phyloP scores from a whole-genome alignment of 2,888 invertebrate species.

The Allacma fusca region DNA sequence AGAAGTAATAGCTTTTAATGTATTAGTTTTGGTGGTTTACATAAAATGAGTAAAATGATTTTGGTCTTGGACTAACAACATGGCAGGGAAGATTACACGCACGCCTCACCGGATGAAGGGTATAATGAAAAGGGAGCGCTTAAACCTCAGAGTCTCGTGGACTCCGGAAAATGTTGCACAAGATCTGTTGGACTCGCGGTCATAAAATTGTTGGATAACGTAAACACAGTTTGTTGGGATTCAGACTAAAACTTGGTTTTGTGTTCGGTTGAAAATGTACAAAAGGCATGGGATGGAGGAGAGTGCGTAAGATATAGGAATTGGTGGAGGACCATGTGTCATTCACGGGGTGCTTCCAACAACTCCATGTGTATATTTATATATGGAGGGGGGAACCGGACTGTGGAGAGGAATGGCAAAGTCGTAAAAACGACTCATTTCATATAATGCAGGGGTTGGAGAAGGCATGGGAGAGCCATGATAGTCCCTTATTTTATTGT shows the following conservation, averaged over 20 bases:
- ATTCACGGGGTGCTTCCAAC: slow-evolving; percentile 10
- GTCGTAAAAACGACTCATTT: slow-evolving; percentile 44
- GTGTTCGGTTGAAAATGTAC: neutral
- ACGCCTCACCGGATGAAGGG: neutral
- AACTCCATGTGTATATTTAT: neutral
- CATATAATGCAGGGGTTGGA: slow-evolving; percentile 15
- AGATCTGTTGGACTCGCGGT: slow-evolving; percentile 24
- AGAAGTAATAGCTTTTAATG: neutral
- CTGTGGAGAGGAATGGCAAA: slow-evolving; percentile 23
- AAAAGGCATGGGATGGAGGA: no score
- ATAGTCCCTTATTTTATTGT: slow-evolving; percentile 42
- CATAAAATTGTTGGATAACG: slow-evolving; percentile 26
- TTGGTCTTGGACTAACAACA: neutral
- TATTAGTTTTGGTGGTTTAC: neutral
- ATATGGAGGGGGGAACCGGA: slow-evolving; percentile 2
- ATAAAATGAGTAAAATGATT: slow-evolving; percentile 6
- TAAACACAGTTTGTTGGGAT: slow-evolving; percentile 24
- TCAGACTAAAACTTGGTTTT: slow-evolving; percentile 11
- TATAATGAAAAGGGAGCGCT: neutral
- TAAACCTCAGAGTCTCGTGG: slow-evolving; percentile 20
- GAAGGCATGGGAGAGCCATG: neutral
- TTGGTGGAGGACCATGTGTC: slow-evolving; percentile 19
- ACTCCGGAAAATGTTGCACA: slow-evolving; percentile 7
- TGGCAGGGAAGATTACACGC: slow-evolving; percentile 20
- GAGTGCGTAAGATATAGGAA: no score